phyloP scores from a whole-genome alignment of 2,797 vertebrate genomes.

The Poliocrania exsul region DNA sequence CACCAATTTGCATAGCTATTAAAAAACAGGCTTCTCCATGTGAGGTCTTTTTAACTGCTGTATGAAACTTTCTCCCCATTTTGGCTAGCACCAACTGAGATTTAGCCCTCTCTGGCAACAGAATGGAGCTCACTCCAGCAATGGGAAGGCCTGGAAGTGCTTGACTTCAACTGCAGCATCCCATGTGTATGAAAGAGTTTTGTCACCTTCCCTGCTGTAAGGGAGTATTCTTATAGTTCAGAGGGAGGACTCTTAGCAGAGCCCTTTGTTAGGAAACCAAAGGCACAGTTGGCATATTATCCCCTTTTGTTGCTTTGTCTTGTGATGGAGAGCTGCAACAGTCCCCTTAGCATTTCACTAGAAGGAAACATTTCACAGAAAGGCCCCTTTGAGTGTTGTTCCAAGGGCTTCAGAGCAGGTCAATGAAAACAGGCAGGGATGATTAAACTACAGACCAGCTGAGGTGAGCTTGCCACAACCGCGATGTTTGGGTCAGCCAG shows the following conservation, averaged over 20 bases:
- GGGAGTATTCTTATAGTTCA: not conserved
- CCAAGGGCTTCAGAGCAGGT: not conserved
- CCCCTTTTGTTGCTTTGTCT: not conserved
- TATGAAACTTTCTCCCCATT: not conserved
- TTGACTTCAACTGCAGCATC: not conserved
- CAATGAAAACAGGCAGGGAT: not conserved
- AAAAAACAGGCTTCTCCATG: not conserved
- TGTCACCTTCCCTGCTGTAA: not conserved
- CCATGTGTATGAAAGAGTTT: not conserved
- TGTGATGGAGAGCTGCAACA: not conserved
- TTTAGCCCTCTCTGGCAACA: not conserved
- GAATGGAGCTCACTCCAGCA: not conserved
- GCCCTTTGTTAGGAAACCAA: not conserved
- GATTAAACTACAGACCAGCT: not conserved
- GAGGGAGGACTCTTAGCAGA: not conserved
- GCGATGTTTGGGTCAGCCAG: not conserved
- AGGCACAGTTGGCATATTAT: not conserved
- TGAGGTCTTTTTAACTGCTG: not conserved
- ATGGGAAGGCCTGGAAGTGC: not conserved
- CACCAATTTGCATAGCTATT: not conserved
- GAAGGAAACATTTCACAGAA: not conserved
- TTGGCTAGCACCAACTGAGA: not conserved
- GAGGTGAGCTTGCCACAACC: slow-evolving; percentile 14
- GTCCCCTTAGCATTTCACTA: not conserved
- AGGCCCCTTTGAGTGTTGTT: not conserved